These are phyloP conservation scores for Scaptomyza cyrtandrae DNA, from an alignment of 2,888 invertebrate genomes.

Conservation along the genomic window DNA sequence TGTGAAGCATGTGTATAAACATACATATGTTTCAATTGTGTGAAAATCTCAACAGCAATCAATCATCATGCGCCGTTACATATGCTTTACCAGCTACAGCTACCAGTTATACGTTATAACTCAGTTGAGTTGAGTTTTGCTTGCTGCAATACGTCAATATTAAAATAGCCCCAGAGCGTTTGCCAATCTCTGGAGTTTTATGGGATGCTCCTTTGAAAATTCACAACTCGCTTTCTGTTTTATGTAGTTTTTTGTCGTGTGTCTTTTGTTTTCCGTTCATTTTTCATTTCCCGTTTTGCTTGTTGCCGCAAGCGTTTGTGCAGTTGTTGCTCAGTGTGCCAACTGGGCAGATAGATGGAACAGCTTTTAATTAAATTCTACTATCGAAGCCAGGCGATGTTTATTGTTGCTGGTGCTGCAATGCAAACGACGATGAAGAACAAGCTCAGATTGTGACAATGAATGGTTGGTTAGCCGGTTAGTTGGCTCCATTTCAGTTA, in stretches of 20 bases:
- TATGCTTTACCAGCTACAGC: not conserved
- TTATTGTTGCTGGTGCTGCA: conserved; percentile 35
- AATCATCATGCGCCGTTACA: not conserved
- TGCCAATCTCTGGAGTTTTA: conserved; percentile 21
- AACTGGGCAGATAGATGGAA: conserved; percentile 30
- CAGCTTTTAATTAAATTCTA: conserved; percentile 66
- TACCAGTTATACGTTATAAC: conserved; percentile 1
- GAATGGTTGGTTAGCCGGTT: not conserved
- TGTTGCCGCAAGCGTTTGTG: conserved; percentile 23
- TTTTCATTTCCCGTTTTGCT: not conserved
- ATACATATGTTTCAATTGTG: not conserved
- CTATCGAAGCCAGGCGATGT: conserved; percentile 41
- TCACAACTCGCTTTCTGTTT: conserved; percentile 22
- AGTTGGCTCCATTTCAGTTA: not conserved
- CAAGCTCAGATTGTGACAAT: conserved; percentile 8
- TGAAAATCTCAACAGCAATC: not conserved
- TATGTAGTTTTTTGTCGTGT: not conserved
- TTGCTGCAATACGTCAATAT: conserved; percentile 27
- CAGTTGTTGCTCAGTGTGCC: conserved; percentile 9
- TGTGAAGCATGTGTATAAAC: not conserved
- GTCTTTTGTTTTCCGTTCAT: not conserved
- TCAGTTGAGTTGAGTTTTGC: conserved; percentile 7
- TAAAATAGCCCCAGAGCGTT: not conserved
- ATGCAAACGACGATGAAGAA: conserved; percentile 4
- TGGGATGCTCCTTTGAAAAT: conserved; percentile 24